phyloP scores from a whole-genome alignment of 2,797 vertebrate species.

The Pangasius mekongensis region DNA sequence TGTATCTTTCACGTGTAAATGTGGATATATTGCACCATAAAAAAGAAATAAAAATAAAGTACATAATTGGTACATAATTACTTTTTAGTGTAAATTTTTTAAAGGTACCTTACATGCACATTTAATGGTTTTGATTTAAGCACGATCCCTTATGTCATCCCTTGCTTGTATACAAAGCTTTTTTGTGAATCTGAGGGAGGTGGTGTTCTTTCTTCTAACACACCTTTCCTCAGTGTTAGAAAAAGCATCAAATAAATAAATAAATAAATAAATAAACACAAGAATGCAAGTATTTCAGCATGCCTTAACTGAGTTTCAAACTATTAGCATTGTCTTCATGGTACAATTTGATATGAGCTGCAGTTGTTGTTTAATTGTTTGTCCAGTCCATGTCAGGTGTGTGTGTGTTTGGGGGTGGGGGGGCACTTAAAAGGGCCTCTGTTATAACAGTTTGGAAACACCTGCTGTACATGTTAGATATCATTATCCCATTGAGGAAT shows the following conservation, averaged over 20 bases:
- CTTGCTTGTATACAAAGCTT: not conserved
- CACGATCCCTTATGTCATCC: not conserved
- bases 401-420: not conserved
- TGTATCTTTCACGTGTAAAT: no score
- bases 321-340: not conserved
- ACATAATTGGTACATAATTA: not conserved
- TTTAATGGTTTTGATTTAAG: not conserved
- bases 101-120: not conserved
- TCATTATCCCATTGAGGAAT: conserved; percentile 35
- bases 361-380: not conserved
- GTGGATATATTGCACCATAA: no score
- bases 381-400: not conserved
- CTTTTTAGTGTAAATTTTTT: not conserved
- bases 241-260: not conserved
- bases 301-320: not conserved
- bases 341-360: not conserved
- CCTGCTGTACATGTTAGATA: conserved; percentile 39
- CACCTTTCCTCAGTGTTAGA: not conserved
- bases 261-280: no score
- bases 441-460: conserved; percentile 31
- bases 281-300: not conserved
- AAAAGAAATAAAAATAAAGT: no score
- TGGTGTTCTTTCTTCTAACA: not conserved
- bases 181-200: not conserved
- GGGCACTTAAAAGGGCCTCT: conserved; percentile 14